Conservation (phyloP, 2,797 vertebrate species). For the Gymnothorax reevesii region DNA sequence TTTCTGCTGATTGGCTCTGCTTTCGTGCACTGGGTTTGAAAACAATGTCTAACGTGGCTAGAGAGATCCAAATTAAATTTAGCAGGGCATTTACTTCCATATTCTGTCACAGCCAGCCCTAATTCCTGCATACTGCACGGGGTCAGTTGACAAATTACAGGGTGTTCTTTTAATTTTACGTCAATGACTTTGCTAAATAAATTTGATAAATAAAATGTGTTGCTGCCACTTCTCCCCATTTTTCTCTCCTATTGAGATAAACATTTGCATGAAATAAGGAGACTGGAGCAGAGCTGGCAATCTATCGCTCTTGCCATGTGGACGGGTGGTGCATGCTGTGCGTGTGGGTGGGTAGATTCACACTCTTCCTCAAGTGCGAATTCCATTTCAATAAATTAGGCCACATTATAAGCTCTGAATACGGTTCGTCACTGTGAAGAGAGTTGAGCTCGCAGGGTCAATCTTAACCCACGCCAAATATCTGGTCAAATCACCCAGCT, state of each 20-base stretch:
- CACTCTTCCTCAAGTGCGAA: slow-evolving; percentile 12
- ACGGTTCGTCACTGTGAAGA: slow-evolving; percentile 6
- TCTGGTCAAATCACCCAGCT: slow-evolving; percentile 26
- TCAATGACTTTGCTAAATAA: background rate
- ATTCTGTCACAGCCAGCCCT: too few species aligned
- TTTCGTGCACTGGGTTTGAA: too few species aligned
- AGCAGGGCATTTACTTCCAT: too few species aligned
- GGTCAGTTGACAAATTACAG: background rate
- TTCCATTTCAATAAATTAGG: slow-evolving; percentile 42
- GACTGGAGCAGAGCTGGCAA: background rate
- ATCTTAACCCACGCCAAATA: slow-evolving; percentile 30
- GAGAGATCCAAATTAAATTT: too few species aligned
- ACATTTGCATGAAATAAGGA: background rate
- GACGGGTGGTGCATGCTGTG: slow-evolving; percentile 25
- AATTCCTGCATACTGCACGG: too few species aligned
- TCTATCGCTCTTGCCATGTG: background rate
- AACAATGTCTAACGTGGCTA: too few species aligned
- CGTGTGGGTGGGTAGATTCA: slow-evolving; percentile 22
- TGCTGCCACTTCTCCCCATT: background rate
- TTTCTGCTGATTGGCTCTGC: too few species aligned
- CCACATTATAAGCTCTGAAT: slow-evolving; percentile 10
- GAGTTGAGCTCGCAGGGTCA: background rate
- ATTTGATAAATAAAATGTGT: background rate
- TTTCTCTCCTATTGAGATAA: too few species aligned
- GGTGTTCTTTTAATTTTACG: background rate